These are phyloP conservation scores for Cirrhinus mrigala DNA, from an alignment of 2,797 vertebrate species.

Conservation along the genomic window DNA sequence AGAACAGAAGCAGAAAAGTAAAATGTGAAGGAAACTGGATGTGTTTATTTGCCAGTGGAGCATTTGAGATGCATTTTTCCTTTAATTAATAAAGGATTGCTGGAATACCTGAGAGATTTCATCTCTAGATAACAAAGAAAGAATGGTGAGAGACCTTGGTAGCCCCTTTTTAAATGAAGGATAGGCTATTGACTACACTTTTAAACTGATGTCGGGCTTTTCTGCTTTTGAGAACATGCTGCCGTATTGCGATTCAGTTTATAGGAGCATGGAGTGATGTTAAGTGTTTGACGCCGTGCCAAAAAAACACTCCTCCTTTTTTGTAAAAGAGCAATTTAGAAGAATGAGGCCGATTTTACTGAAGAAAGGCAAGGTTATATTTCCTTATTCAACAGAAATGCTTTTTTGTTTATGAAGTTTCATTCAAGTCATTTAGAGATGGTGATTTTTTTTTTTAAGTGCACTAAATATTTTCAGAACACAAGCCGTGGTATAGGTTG, in stretches of 20 bases:
- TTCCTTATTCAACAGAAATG: constrained; percentile 4
- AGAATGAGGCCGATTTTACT: constrained; percentile 29
- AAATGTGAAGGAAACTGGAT: constrained; percentile 19
- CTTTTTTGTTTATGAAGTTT: constrained; percentile 21
- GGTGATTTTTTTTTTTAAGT: not conserved
- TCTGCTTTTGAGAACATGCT: constrained; percentile 38
- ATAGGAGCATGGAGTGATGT: constrained; percentile 37
- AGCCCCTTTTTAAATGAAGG: constrained; percentile 38
- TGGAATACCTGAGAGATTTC: constrained; percentile 53
- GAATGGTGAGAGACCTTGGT: constrained; percentile 52
- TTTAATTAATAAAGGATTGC: constrained; percentile 57
- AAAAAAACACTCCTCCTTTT: constrained; percentile 34
- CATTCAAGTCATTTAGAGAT: not conserved
- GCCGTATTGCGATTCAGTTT: constrained; percentile 29
- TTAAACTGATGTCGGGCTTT: constrained; percentile 36
- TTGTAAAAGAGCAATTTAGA: constrained; percentile 46
- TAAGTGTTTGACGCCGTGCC: constrained; percentile 40
- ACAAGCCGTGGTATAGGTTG: not conserved
- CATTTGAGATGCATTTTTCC: constrained; percentile 51
- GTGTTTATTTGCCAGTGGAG: constrained; percentile 33
- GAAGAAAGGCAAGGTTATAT: constrained; percentile 48
- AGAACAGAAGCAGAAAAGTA: constrained; percentile 31
- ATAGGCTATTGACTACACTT: constrained; percentile 47
- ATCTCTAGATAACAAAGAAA: constrained; percentile 45
- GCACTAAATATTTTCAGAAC: not conserved